These are phyloP conservation scores for Dolichomitus sp. DNA, from an alignment of 2,888 invertebrate species.

Conservation along the genomic window DNA sequence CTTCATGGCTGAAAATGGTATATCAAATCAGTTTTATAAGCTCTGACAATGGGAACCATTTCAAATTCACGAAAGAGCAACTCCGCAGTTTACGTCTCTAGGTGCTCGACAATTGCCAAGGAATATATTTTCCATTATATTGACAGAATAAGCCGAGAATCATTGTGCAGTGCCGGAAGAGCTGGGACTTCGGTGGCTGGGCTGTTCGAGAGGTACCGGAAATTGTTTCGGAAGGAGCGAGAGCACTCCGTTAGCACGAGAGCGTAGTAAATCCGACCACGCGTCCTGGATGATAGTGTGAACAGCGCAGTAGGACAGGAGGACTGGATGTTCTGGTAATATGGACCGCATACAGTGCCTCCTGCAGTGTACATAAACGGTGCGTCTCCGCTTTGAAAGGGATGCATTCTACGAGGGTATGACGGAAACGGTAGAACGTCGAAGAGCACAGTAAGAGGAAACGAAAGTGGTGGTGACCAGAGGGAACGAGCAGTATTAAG, in stretches of 20 bases:
- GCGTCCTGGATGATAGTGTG: not conserved
- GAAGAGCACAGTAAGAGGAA: slow-evolving; percentile 23
- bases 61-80: slow-evolving; percentile 3
- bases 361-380: slow-evolving; percentile 27
- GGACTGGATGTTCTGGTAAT: not conserved
- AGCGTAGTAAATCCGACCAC: slow-evolving; percentile 8
- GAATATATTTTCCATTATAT: slow-evolving; percentile 19
- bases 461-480: slow-evolving; percentile 10
- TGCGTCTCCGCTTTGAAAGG: slow-evolving; percentile 24
- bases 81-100: not conserved
- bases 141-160: slow-evolving; percentile 21
- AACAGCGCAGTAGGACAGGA: not conserved
- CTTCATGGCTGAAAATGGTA: too few relatives aligned
- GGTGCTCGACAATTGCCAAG: slow-evolving; percentile 1
- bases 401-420: slow-evolving; percentile 21
- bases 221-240: slow-evolving; percentile 33
- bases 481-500: slow-evolving; percentile 1
- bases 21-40: too few relatives aligned
- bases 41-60: not conserved
- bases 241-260: not conserved
- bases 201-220: slow-evolving; percentile 28
- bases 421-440: slow-evolving; percentile 13
- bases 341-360: slow-evolving; percentile 1
- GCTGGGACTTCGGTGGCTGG: not conserved
- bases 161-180: slow-evolving; percentile 16